Base-by-base conservation (phyloP, 2,113 vertebrate genomes). In the Eclectus roratus region DNA sequence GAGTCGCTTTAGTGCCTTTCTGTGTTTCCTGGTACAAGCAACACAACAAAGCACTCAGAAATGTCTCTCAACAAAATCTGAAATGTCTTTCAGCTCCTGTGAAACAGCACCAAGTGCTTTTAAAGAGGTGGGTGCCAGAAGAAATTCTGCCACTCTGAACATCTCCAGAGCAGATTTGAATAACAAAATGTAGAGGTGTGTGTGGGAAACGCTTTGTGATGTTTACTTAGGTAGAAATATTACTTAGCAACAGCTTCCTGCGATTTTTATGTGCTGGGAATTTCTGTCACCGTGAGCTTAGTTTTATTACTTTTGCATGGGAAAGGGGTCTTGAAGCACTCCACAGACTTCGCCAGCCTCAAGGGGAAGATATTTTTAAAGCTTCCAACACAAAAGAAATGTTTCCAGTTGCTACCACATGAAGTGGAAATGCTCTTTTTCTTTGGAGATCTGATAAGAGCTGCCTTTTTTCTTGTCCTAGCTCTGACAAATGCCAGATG, bases 161-260 rank as follows among this genome's bases (percentile, higher is more conserved):
- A 68, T 93, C 92, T 93, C 91, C 85, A 47, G 77, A 94, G 89
- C 91, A 74, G 85, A 55, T 94, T 70, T 44, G 84, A 89, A 73
- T 94, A 96, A 41, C 78, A 94, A 81, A 95, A 92, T 93, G 93
- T 81, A 90, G 94, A 97, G 95, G 92, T 94, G 94, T 95, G 91
- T 83, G 95, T 97, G 95, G 96, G 95, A 96, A 97, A 97, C 5
- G 4, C 63, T 94, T 79, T 89, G 92, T 82, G 89, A 23, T 96
- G 97, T 97, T 97, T 97, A 93, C 94, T 96, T 89, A 94, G 95
- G 96, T 96, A 96, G 91, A 83, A 94, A 87, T 93, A 97, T 85
- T 94, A 87, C 97, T 97, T 97, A 97, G 96, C 97, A 97, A 97
- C 96, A 92, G 87, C 85, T 97, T 97, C 95, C 96, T 97, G 92